These are phyloP conservation scores for Anorthoa munda DNA, from an alignment of 2,888 invertebrate genomes.

Conservation along the genomic window DNA sequence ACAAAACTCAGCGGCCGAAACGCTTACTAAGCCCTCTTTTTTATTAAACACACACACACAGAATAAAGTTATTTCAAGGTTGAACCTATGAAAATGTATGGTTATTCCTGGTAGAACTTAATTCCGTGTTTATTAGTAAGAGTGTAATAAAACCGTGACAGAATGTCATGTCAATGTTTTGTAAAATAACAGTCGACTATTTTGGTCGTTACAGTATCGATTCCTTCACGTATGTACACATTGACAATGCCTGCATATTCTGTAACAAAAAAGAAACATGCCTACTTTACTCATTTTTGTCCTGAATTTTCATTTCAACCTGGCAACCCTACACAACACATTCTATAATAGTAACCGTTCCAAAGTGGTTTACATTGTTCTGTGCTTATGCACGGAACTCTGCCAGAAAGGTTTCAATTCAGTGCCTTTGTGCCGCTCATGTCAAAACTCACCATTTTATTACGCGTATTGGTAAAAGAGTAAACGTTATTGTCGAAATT, in stretches of 20 bases:
- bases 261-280: not conserved
- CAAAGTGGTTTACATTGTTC: constrained; percentile 50
- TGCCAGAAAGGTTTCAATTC: constrained; percentile 54
- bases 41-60: too few relatives aligned
- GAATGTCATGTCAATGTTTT: too few relatives aligned
- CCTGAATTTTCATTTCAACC: not conserved
- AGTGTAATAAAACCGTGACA: too few relatives aligned
- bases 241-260: not conserved
- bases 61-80: too few relatives aligned
- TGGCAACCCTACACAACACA: constrained; percentile 21
- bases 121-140: too few relatives aligned
- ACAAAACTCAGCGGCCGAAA: too few relatives aligned
- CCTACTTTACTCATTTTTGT: not conserved
- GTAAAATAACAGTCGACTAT: too few relatives aligned
- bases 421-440: constrained; percentile 19
- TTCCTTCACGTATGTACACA: too few relatives aligned
- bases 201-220: too few relatives aligned
- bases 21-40: too few relatives aligned
- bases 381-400: constrained; percentile 22
- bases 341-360: constrained; percentile 44
- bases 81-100: too few relatives aligned
- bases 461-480: constrained; percentile 10
- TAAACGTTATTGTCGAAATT: constrained; percentile 20
- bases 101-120: too few relatives aligned
- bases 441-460: constrained; percentile 35